Conservation (phyloP, 2,113 vertebrate genomes). For the Eclectus roratus region DNA sequence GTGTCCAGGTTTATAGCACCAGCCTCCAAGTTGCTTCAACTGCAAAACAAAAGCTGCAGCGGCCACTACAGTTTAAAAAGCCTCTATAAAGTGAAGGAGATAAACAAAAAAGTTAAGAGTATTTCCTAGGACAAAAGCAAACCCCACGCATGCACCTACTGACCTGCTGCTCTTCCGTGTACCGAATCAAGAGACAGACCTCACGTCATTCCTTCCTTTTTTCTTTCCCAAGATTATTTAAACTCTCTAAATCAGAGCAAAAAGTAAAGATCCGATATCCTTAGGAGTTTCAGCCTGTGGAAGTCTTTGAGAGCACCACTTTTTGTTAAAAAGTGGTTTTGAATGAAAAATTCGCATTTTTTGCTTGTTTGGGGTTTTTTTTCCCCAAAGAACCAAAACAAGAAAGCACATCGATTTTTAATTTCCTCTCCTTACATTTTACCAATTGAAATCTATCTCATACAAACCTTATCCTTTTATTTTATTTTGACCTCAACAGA, state of each 20-base stretch:
- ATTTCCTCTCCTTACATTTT: neutral
- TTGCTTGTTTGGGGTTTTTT: neutral
- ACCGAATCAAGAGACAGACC: neutral
- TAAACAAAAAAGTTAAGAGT: too few species aligned
- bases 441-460: neutral
- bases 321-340: neutral
- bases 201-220: neutral
- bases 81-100: neutral
- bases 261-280: neutral
- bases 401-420: neutral
- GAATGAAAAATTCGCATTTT: neutral
- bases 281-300: neutral
- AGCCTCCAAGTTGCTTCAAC: neutral
- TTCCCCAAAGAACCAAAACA: neutral
- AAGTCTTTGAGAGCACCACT: neutral
- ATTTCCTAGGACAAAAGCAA: neutral
- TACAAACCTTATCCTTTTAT: neutral
- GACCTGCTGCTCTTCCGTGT: rapidly evolving
- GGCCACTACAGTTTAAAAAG: neutral
- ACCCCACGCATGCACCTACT: neutral
- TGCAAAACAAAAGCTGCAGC: neutral
- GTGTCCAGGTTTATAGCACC: neutral
- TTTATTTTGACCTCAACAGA: neutral
- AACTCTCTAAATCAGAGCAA: neutral
- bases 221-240: neutral